Percentiles rank a stretch among this genome's conserved stretches.
phyloP scores from a whole-genome alignment of 2,888 invertebrate species.

The Meloe dianella region DNA sequence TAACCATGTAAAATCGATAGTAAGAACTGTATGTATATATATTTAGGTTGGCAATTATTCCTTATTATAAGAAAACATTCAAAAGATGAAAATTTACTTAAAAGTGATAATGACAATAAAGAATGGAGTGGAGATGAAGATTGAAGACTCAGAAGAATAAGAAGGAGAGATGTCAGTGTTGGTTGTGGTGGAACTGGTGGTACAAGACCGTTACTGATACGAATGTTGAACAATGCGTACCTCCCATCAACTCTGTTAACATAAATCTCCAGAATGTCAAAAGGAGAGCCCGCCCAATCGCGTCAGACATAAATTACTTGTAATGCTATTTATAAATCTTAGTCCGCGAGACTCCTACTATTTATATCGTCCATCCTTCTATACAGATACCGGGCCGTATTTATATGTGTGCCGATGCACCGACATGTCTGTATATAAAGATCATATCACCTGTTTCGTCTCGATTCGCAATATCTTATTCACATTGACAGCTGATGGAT shows the following conservation, averaged over 20 bases:
- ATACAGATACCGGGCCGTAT: conserved; percentile 42
- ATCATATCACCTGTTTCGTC: conserved; percentile 43
- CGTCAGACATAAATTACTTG: conserved; percentile 60
- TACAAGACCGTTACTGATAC: conserved; percentile 34
- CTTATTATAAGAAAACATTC: background rate
- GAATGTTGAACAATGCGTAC: conserved; percentile 46
- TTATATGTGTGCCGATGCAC: conserved; percentile 42
- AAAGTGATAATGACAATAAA: background rate
- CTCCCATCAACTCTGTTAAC: conserved; percentile 59
- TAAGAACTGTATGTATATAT: no score
- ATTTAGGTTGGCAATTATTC: background rate
- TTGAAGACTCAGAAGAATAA: background rate
- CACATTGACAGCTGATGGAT: conserved; percentile 47
- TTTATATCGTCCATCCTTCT: conserved; percentile 46
- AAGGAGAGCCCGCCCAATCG: conserved; percentile 60
- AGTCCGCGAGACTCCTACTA: conserved; percentile 46
- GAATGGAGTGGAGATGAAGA: background rate
- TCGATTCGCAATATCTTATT: conserved; percentile 51
- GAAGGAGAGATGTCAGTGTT: conserved; percentile 11
- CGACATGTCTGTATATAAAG: conserved; percentile 28
- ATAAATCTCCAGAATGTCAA: conserved; percentile 60
- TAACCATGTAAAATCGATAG: conserved; percentile 6
- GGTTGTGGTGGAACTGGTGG: conserved; percentile 13
- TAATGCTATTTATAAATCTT: conserved; percentile 60
- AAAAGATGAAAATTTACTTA: background rate